These are phyloP conservation scores for Lordiphosa collinella DNA, from an alignment of 1,140 invertebrate genomes.

Conservation along the genomic window DNA sequence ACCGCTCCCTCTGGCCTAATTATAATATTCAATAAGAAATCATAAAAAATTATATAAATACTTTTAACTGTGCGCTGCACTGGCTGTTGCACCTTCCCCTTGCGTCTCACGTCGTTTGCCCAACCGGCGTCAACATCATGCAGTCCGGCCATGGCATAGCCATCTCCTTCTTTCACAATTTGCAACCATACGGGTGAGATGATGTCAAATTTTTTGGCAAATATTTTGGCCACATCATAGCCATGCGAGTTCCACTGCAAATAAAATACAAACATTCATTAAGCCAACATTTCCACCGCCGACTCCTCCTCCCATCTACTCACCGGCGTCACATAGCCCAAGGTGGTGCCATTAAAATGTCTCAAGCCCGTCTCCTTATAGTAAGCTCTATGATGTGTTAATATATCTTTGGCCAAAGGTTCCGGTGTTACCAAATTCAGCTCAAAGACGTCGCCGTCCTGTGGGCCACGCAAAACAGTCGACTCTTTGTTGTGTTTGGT, in stretches of 20 bases:
- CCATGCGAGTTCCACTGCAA: conserved; percentile 96
- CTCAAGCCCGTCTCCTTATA: conserved; percentile 84
- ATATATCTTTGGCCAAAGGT: conserved; percentile 85
- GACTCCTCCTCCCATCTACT: conserved; percentile 60
- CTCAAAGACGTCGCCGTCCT: conserved; percentile 85
- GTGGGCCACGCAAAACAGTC: conserved; percentile 82
- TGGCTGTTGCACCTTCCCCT: conserved; percentile 81
- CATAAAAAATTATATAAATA: no score
- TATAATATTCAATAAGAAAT: no score
- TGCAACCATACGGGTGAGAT: conserved; percentile 98
- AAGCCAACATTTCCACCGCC: neutral
- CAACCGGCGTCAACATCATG: conserved; percentile 92
- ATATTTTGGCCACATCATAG: conserved; percentile 95
- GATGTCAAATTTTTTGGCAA: conserved; percentile 93
- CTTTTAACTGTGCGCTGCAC: conserved; percentile 68
- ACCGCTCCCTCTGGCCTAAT: no score
- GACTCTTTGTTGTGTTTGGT: conserved; percentile 69
- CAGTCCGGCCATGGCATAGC: conserved; percentile 85
- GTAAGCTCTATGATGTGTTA: conserved; percentile 87
- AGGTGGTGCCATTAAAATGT: conserved; percentile 85
- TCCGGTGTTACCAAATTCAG: conserved; percentile 85
- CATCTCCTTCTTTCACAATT: conserved; percentile 82
- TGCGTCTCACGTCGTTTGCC: conserved; percentile 85
- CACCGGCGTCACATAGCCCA: conserved; percentile 96
- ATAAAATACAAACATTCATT: conserved; percentile 7